These are phyloP conservation scores for Pitangus sulphuratus DNA, from an alignment of 2,797 vertebrate species.

Conservation along the genomic window DNA sequence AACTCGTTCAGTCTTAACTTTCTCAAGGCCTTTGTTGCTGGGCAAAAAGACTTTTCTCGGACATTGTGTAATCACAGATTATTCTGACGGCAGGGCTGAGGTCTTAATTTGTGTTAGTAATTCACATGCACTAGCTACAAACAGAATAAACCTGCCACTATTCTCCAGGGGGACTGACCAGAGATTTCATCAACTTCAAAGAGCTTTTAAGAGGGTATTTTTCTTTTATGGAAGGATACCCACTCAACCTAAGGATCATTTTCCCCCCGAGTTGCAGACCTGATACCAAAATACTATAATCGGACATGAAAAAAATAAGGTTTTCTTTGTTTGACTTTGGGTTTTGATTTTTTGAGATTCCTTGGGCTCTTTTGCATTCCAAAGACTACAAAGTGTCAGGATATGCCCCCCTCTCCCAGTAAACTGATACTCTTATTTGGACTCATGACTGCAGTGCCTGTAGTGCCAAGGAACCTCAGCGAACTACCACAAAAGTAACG, in stretches of 20 bases:
- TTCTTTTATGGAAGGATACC: background rate
- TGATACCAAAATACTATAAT: background rate
- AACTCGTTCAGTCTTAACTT: background rate
- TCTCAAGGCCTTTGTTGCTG: accelerated
- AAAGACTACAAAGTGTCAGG: background rate
- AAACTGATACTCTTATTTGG: background rate
- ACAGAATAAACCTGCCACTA: background rate
- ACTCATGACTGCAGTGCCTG: background rate
- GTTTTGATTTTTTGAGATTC: background rate
- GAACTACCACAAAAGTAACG: background rate
- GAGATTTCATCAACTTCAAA: background rate
- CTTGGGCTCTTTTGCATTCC: background rate
- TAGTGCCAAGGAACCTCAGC: background rate
- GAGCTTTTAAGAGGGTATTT: background rate
- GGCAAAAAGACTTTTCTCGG: background rate
- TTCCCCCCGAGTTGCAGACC: background rate
- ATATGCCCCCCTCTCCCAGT: accelerated
- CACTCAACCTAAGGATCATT: background rate
- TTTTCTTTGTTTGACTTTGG: background rate
- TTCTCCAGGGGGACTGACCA: background rate
- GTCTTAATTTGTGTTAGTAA: background rate
- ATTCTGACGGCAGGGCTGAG: background rate
- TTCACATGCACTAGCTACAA: background rate
- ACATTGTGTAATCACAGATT: background rate
- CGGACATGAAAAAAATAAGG: background rate